Conservation (phyloP, 2,797 vertebrate genomes). For the Synanceia verrucosa region DNA sequence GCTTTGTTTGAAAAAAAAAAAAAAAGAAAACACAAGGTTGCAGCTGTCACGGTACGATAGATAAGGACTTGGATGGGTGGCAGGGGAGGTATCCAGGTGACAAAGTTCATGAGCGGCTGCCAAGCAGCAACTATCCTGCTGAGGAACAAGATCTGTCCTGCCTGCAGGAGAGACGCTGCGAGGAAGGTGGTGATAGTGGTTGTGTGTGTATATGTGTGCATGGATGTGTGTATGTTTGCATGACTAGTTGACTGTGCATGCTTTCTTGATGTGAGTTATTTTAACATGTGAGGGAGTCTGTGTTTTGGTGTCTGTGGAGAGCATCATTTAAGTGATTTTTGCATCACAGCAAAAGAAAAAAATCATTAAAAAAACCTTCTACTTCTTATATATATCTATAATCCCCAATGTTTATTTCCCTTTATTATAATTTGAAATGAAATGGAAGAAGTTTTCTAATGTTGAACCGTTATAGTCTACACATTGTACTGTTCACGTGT, state of each 20-base stretch:
- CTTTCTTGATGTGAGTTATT: conserved; percentile 14
- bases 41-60: conserved; percentile 14
- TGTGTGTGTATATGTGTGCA: background rate
- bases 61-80: conserved; percentile 59
- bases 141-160: conserved; percentile 54
- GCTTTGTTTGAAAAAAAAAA: conserved; percentile 2
- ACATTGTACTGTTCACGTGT: background rate
- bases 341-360: conserved; percentile 22
- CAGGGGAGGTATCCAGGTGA: conserved; percentile 48
- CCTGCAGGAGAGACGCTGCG: conserved; percentile 46
- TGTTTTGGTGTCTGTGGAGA: conserved; percentile 10
- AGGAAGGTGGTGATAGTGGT: conserved; percentile 8
- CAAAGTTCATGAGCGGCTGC: conserved; percentile 67
- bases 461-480: background rate
- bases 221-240: conserved; percentile 15
- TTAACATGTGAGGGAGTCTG: conserved; percentile 10
- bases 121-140: conserved; percentile 45
- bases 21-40: conserved; percentile 19
- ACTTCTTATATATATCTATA: background rate
- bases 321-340: conserved; percentile 29
- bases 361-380: background rate
- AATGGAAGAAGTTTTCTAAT: too few species aligned
- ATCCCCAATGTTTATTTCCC: background rate
- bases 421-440: background rate
- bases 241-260: background rate